These are phyloP conservation scores for Mechanitis messenoides DNA, from an alignment of 2,888 invertebrate genomes.

Conservation along the genomic window DNA sequence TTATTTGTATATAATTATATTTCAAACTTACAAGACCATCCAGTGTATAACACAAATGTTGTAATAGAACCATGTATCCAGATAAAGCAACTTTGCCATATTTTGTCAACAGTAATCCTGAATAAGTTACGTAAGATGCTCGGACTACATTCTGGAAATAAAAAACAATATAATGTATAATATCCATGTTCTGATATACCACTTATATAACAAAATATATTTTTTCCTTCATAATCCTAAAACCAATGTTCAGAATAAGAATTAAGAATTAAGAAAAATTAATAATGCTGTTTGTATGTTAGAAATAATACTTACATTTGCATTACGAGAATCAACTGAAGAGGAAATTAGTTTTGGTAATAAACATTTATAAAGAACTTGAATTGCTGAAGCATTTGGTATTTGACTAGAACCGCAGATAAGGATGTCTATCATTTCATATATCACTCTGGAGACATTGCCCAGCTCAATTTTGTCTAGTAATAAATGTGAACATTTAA, in stretches of 20 bases:
- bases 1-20: conserved; percentile 1
- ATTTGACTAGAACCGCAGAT: conserved; percentile 41
- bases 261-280: too few relatives aligned
- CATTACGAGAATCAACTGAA: conserved; percentile 48
- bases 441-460: conserved; percentile 49
- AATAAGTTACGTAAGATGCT: conserved; percentile 66
- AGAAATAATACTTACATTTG: conserved; percentile 49
- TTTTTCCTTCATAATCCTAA: not conserved
- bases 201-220: not conserved
- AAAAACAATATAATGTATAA: not conserved
- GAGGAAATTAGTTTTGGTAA: conserved; percentile 58
- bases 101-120: conserved; percentile 53
- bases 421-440: conserved; percentile 58
- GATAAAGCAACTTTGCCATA: conserved; percentile 56
- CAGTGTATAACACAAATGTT: conserved; percentile 57
- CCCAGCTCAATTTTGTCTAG: conserved; percentile 58
- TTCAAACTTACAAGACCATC: conserved; percentile 58
- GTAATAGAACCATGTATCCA: conserved; percentile 52
- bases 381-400: conserved; percentile 48
- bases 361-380: conserved; percentile 59
- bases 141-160: conserved; percentile 52
- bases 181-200: not conserved
- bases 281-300: too few relatives aligned
- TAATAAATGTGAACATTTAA: conserved; percentile 27
- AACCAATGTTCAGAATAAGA: too few relatives aligned